Evolutionary conservation across 2,888 invertebrate genomes (phyloP), one percentile per base, ranked within the genome.

Genomic region (Panzeria rudis): DNA sequence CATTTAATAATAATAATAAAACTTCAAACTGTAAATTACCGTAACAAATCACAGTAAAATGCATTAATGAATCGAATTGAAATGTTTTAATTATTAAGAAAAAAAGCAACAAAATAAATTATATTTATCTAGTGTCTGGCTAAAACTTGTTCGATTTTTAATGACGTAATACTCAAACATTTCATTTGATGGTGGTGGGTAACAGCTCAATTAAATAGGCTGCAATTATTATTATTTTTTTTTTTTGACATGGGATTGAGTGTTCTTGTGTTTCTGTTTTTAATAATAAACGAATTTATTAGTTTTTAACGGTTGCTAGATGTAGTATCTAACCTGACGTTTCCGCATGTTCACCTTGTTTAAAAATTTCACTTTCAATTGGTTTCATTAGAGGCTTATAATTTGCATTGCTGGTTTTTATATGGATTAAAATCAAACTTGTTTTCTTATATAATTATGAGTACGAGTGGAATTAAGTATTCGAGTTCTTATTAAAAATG

Each of bases 281-380:
- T 0, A 20, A 20, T 25, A 25, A 38, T 2, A 23, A 62, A 5
- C n/a, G n/a, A 1, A 3, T 56, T 56, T 9, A 32, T 68, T 59
- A 35, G 23, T 47, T 41, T 35, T 47, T 41, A 59, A 59, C 35
- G 41, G 23, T 44, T 59, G 8, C 17, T 68, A 23, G 0, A 32
- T 54, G 15, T 56, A 32, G 32, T 25, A n/a, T 47, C 15, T 17
- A 41, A 7, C 3, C 52, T n/a, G 9, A 35, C 35, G n/a, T 80
- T 80, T 80, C 66, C 64, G 73, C 80, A 59, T 73, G 64, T 73
- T 59, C 15, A 73, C 7, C 50, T 66, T 66, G 64, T 59, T 25
- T 3, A 29, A n/a, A 50, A 73, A 59, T 80, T 80, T 80, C 73
- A 73, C 73, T 80, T 80, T 68, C 66, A 66, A 66, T 66, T 50